Evolutionary conservation across 2,888 invertebrate genomes (phyloP), one percentile per base, ranked within the genome.

Genomic region (Willowsia nigromaculata): DNA sequence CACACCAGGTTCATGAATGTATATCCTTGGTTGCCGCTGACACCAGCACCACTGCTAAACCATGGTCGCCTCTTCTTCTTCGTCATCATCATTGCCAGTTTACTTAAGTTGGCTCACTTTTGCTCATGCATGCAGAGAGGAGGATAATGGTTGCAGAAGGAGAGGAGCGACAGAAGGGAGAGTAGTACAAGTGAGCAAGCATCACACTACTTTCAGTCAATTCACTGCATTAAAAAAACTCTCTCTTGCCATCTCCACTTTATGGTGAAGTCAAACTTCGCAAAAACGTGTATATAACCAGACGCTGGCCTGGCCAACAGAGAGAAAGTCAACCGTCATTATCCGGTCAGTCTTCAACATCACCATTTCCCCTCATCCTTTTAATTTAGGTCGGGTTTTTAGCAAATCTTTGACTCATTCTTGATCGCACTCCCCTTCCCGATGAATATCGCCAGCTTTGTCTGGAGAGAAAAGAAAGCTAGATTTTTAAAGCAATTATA

Each of bases 331-430:
- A 82, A 74, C 71, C 81, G 74, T 88, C 88, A 88, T 82, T 83
- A 88, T 83, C 83, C 76, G 88, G 88, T 88, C 88, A 88, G 88
- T 88, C 76, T 83, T 74, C 53, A 53, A 33, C 65, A 71, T n/a
- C 82, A 30, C 40, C 18, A 37, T 62, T 40, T 65, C 22, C 56
- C 50, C 88, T 88, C 83, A 62, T 83, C 83, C 83, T 33, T n/a
- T n/a, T 88, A 88, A 88, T 88, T 88, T 88, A 76, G 83, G 83
- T 62, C 62, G 76, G 68, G 74, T 65, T 62, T 81, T 83, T 78
- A 76, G 13, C 82, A 76, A 33, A 82, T 74, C 25, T 18, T 30
- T 25, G 30, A 11, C 62, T 76, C 88, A 83, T 81, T 88, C 88
- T 50, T 43, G 40, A 30, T 50, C 62, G 33, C 13, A 37, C 80